Evolutionary conservation across 2,797 vertebrate genomes (phyloP).

Genomic region (Phrynocephalus vlangalii): DNA sequence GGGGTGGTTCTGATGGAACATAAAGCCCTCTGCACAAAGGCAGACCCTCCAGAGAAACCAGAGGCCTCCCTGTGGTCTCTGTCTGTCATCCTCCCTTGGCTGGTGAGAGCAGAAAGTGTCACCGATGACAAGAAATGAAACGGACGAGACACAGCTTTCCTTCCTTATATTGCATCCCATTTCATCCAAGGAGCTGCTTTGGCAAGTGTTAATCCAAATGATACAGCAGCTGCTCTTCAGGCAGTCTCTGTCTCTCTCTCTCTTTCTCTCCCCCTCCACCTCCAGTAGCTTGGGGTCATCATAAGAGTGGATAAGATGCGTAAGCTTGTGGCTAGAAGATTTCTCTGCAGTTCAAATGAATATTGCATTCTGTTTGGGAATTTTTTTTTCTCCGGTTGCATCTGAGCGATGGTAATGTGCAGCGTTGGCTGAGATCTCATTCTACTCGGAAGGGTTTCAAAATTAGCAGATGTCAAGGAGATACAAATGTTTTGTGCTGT

Average conservation of each 20-base stretch:
- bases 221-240: background rate
- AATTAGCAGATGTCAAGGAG: background rate
- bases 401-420: background rate
- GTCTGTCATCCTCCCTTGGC: background rate
- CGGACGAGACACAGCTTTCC: accelerated
- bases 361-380: slow-evolving; percentile 16
- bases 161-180: background rate
- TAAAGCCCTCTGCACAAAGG: accelerated
- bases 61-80: too few relatives aligned
- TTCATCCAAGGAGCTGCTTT: background rate
- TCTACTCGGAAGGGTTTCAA: background rate
- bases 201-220: background rate
- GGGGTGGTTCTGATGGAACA: background rate
- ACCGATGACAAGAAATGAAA: background rate
- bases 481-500: background rate
- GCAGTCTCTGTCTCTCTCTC: too few relatives aligned
- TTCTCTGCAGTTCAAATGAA: slow-evolving; percentile 9
- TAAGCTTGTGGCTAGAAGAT: background rate
- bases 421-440: background rate
- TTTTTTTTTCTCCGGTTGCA: background rate
- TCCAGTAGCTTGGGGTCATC: background rate
- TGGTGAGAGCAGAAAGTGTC: background rate
- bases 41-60: background rate
- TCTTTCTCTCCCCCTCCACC: too few relatives aligned
- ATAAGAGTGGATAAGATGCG: slow-evolving; percentile 1